Base-by-base conservation (phyloP, 2,797 vertebrate genomes). In the Sebastes minor region DNA sequence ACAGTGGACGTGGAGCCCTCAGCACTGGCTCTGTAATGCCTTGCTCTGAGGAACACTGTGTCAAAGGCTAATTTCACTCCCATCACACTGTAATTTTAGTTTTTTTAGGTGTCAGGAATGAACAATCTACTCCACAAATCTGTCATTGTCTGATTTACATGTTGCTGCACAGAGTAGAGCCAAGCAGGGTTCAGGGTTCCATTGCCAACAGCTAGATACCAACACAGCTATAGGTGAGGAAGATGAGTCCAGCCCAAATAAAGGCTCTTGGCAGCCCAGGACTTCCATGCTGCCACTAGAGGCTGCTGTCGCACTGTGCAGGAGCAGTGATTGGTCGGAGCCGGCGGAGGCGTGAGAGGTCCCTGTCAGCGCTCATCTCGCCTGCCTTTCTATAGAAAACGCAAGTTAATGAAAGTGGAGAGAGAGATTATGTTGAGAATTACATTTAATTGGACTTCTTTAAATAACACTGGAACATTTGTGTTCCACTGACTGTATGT, bases 391-490 rank as follows among this genome's bases (percentile, higher is more conserved):
- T 86, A 89, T 83, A 93, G 90, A 94, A 91, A 91, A 94, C 61
- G 63, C 86, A 89, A 91, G 74, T 93, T 94, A 94, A 95, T 95
- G 92, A 95, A 93, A 94, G 89, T 85, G 75, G 82, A 93, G 89
- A 86, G 87, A 91, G 86, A 92, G 87, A 94, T 95, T 94, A 95
- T 92, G 91, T 90, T 81, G 86, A 92, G 89, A 92, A 92, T 91
- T 91, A 92, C 78, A 27, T 91, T 90, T 95, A 95, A 95, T 95
- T 94, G 91, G 89, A 93, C 88, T 93, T 91, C 92, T 92, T 94
- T 94, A 95, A 94, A 94, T 93, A 95, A 91, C 88, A 86, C 86
- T 89, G 49, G 76, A 82, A 80, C 70, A 83, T 80, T 80, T 78
- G 74, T 76, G 78, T 68, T 68, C 7, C 23, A n/a, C 22, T 71